Conservation (phyloP, 2,888 invertebrate species). For the Rhagonycha lutea region DNA sequence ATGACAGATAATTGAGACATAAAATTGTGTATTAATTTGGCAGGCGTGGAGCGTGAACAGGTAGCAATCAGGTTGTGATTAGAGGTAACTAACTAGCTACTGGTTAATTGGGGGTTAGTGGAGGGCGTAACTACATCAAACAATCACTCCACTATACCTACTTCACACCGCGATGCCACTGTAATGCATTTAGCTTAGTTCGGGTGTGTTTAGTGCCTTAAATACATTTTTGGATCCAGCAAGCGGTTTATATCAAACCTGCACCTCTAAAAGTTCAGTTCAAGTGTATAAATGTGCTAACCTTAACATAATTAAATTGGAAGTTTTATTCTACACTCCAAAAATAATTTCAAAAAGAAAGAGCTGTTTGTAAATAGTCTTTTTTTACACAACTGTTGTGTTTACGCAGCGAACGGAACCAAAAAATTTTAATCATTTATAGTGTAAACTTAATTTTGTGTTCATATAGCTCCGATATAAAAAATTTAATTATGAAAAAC, state of each 20-base stretch:
- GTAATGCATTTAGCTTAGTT: constrained; percentile 27
- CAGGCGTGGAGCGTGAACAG: constrained; percentile 51
- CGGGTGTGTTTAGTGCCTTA: constrained; percentile 34
- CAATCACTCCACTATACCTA: constrained; percentile 45
- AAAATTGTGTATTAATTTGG: constrained; percentile 51
- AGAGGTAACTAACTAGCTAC: constrained; percentile 54
- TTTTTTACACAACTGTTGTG: neutral
- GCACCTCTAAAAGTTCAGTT: constrained; percentile 10
- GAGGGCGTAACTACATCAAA: constrained; percentile 54
- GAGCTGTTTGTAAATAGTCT: too few relatives aligned
- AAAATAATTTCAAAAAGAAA: neutral
- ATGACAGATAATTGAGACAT: constrained; percentile 42
- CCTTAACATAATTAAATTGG: neutral
- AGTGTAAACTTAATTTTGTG: neutral
- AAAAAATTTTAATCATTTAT: neutral
- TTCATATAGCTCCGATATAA: neutral
- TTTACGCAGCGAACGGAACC: neutral
- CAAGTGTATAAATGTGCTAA: neutral
- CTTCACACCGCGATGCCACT: constrained; percentile 29
- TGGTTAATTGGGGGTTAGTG: constrained; percentile 54
- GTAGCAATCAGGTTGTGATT: constrained; percentile 54
- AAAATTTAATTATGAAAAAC: neutral
- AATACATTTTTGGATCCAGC: constrained; percentile 33
- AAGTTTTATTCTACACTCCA: neutral
- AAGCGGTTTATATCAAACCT: neutral